A percentile compares a stretch with the other conserved stretches of the same genome.
Evolutionary conservation across 1,140 invertebrate genomes (phyloP).

Genomic region (Euwallacea similis): DNA sequence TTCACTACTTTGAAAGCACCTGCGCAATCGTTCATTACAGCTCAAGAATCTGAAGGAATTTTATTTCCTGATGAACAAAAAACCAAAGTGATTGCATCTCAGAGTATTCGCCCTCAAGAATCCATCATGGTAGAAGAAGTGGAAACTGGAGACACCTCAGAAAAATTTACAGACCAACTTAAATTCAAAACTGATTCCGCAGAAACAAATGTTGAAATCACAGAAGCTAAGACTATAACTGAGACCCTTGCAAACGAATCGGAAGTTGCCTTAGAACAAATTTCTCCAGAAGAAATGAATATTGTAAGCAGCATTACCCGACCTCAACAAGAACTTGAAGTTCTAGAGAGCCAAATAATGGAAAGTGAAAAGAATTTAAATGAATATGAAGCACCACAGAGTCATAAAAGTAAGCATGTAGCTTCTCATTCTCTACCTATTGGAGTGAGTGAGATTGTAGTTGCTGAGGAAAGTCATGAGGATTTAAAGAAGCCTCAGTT

Average conservation of each 20-base stretch:
- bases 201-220: conserved; percentile 54
- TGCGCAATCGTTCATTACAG: conserved; percentile 56
- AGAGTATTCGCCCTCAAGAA: conserved; percentile 59
- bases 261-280: conserved; percentile 54
- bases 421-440: conserved; percentile 60
- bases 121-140: conserved; percentile 60
- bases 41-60: conserved; percentile 63
- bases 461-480: conserved; percentile 56
- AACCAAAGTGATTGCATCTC: conserved; percentile 56
- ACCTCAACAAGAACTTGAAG: conserved; percentile 56
- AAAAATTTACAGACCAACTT: conserved; percentile 57
- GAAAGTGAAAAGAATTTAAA: conserved; percentile 62
- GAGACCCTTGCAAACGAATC: conserved; percentile 59
- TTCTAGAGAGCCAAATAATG: conserved; percentile 57
- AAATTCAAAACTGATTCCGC: conserved; percentile 61
- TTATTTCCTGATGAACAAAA: conserved; percentile 55
- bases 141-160: conserved; percentile 58
- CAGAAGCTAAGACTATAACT: conserved; percentile 62
- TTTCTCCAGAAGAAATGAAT: conserved; percentile 51
- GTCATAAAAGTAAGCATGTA: conserved; percentile 58
- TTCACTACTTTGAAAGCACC: conserved; percentile 61
- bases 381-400: conserved; percentile 58
- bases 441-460: conserved; percentile 63
- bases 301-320: conserved; percentile 53
- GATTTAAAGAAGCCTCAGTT: conserved; percentile 53